Base-by-base conservation (phyloP, 2,888 invertebrate species). In the Nephrotoma appendiculata region DNA sequence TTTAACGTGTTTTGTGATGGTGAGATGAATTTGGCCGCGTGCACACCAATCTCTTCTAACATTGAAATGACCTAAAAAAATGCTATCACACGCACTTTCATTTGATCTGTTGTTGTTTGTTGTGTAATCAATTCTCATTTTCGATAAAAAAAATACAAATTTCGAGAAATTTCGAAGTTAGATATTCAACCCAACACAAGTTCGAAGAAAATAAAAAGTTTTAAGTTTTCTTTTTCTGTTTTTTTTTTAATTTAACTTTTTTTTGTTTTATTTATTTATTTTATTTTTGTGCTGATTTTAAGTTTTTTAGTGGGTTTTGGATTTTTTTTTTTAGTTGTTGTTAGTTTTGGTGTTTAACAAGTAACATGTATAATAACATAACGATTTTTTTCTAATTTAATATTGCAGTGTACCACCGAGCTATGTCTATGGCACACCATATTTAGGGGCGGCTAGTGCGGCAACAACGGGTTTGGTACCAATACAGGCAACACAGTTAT, bases 361-460 rank as follows among this genome's bases (percentile, higher is more conserved):
- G 71, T 71, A 71, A 7, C 5, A 71, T 71, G 31, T 71, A 71
- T 71, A 71, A 31, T 71, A 71, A 71, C 84, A 42, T 84, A 84
- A 43, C 41, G 41, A 3, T 84, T 41, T 84, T 84, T 84, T 5
- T 71, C 42, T 84, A 42, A 84, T 84, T 43, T 84, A 84, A 84
- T 84, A 84, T 84, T 93, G 87, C 93, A 95, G 94, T 89, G 94
- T 96, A 89, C 95, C 95, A 88, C 96, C 95, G 86, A 94, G 96
- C 88, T 96, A 96, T 92, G 93, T 96, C 91, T 95, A 95, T 90
- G 95, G 95, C 89, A 95, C 96, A 89, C 95, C 96, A 6, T 95
- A 95, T 90, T 91, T 95, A 89, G 90, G 91, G 41, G 95, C 94
- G 5, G 95, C 95, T 19, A 95, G 88, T 15, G 89, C 89, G 12